Evolutionary conservation across 23 tunicate species (phyloP).

Genomic region (Halocynthia aurantium): DNA sequence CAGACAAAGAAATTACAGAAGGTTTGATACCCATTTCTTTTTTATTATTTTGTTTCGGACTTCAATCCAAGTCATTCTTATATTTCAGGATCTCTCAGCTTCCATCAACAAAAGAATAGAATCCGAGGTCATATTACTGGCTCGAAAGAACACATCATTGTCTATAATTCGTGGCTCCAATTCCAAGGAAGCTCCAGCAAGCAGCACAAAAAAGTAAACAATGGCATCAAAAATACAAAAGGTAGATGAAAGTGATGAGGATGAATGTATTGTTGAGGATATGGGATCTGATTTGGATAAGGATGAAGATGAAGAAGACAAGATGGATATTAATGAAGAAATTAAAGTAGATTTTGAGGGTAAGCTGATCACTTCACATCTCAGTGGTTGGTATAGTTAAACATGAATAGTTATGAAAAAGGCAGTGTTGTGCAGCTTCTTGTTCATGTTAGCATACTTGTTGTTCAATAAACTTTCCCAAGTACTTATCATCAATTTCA

Average conservation of each 20-base stretch:
- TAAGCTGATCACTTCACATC: slow-evolving; percentile 4
- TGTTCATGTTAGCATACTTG: no score
- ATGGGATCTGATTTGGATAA: slow-evolving; percentile 21
- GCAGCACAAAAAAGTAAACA: not conserved
- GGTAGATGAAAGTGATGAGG: slow-evolving; percentile 17
- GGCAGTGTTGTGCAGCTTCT: not conserved
- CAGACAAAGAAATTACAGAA: slow-evolving; percentile 32
- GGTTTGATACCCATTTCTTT: not conserved
- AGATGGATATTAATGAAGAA: slow-evolving; percentile 39
- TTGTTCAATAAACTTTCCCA: no score
- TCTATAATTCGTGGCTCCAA: not conserved
- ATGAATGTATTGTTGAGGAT: slow-evolving; percentile 20
- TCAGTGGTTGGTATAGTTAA: not conserved
- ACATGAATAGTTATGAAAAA: not conserved
- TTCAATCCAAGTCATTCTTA: not conserved
- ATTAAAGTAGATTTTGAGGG: slow-evolving; percentile 61
- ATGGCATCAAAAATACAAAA: no score
- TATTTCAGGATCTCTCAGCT: slow-evolving; percentile 2
- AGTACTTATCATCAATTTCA: not conserved
- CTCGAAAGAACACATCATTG: slow-evolving; percentile 65
- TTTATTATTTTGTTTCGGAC: not conserved
- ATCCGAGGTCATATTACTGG: slow-evolving; percentile 66
- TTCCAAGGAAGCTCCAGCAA: not conserved
- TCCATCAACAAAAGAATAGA: slow-evolving; percentile 62
- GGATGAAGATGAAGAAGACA: slow-evolving; percentile 35